Evolutionary conservation across 1,140 invertebrate species (phyloP).

Genomic region (Platyscapa corneri): DNA sequence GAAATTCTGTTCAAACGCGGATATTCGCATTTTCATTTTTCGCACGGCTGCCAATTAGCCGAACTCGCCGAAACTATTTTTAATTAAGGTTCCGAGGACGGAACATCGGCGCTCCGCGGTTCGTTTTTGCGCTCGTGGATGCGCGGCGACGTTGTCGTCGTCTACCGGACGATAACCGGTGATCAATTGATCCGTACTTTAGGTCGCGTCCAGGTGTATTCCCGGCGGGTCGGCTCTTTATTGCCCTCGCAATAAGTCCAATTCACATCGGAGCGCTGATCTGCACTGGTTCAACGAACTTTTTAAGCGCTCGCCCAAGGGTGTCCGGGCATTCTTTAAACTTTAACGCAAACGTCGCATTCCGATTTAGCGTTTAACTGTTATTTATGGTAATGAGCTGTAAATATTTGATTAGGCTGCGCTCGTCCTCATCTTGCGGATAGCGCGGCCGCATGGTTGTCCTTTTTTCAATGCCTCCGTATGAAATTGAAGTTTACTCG

Average conservation of each 20-base stretch:
- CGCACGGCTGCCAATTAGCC: conserved; percentile 22
- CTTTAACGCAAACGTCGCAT: conserved; percentile 4
- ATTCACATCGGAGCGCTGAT: background rate
- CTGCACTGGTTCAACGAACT: conserved; percentile 6
- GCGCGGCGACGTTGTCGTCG: too few species aligned
- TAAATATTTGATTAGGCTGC: conserved; percentile 41
- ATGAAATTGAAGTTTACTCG: too few species aligned
- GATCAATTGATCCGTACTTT: background rate
- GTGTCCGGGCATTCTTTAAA: background rate
- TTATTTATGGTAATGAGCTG: conserved; percentile 40
- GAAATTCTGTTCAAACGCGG: background rate
- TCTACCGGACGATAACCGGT: too few species aligned
- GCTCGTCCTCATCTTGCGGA: too few species aligned
- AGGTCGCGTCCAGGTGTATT: background rate
- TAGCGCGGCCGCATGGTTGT: too few species aligned
- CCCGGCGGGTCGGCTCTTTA: background rate
- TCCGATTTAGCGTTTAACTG: conserved; percentile 32
- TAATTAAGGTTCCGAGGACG: conserved; percentile 49
- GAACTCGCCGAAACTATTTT: conserved; percentile 35
- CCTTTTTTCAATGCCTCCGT: background rate
- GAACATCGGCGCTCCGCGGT: background rate
- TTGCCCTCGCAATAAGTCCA: background rate
- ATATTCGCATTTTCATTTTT: background rate
- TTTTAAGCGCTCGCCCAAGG: background rate
- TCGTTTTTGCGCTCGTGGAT: background rate